Conservation (phyloP, 2,113 vertebrate genomes). For the Atlantisia rogersi region DNA sequence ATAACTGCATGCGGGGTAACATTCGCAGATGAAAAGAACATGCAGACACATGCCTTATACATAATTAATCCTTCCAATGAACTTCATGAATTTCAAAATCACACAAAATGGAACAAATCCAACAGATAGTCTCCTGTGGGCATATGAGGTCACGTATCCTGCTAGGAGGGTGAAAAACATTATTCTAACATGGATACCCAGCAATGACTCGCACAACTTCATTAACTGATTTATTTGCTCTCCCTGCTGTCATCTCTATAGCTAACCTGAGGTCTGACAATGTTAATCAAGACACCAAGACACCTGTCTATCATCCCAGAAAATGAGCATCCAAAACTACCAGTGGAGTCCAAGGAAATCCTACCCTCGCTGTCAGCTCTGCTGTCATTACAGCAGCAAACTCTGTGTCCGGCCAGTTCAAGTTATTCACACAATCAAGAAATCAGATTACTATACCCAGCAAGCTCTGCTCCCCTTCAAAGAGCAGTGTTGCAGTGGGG, state of each 20-base stretch:
- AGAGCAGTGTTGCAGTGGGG: not conserved
- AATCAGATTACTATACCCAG: not conserved
- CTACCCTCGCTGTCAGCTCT: not conserved
- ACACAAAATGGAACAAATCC: conserved; percentile 63
- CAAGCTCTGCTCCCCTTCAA: not conserved
- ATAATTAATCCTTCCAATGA: conserved; percentile 66
- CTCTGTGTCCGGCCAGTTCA: not conserved
- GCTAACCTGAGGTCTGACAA: not conserved
- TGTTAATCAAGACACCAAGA: not conserved
- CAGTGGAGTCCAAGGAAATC: not conserved
- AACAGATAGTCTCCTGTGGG: conserved; percentile 33
- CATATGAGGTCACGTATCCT: conserved; percentile 33
- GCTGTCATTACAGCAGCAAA: not conserved
- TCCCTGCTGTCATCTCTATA: not conserved
- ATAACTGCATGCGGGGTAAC: conserved; percentile 45
- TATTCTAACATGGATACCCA: not conserved
- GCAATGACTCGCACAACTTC: conserved; percentile 8
- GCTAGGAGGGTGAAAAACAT: not conserved
- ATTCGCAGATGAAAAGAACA: conserved; percentile 65
- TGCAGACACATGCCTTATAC: conserved; percentile 55
- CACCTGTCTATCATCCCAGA: not conserved
- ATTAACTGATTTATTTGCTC: conserved; percentile 13
- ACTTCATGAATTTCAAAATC: conserved; percentile 65
- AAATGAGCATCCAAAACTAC: not conserved
- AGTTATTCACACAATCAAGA: not conserved